phyloP scores from a whole-genome alignment of 37 sponge, comb jelly and placozoan species.

The Halichondria panicea region DNA sequence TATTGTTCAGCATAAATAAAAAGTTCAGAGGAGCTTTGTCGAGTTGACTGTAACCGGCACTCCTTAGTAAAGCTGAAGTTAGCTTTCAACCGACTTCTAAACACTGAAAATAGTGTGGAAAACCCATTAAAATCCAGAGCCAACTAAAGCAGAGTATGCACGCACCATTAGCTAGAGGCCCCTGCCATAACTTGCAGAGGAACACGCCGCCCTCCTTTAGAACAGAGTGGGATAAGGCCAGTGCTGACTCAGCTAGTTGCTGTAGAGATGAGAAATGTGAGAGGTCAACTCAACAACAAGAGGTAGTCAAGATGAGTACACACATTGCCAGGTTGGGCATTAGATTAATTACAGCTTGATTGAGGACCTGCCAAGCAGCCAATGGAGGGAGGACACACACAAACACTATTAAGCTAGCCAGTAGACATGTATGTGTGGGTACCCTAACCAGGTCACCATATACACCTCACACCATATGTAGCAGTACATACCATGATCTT shows the following conservation, averaged over 20 bases:
- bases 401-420: too few relatives aligned
- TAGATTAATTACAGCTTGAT: too few relatives aligned
- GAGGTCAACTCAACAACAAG: neutral
- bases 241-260: constrained; percentile 55
- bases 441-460: too few relatives aligned
- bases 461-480: neutral
- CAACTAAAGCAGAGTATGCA: neutral
- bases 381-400: too few relatives aligned
- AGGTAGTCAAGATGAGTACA: neutral
- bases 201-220: constrained; percentile 49
- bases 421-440: too few relatives aligned
- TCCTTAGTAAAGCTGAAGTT: constrained; percentile 40
- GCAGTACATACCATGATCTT: constrained; percentile 60
- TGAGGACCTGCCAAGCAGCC: too few relatives aligned
- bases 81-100: constrained; percentile 38
- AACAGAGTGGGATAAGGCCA: constrained; percentile 16
- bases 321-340: too few relatives aligned
- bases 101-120: constrained; percentile 20
- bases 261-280: neutral
- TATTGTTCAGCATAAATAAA: constrained; percentile 48
- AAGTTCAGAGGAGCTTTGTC: constrained; percentile 73
- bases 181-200: constrained; percentile 72
- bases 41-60: constrained; percentile 42
- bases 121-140: neutral
- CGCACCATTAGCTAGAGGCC: constrained; percentile 47